Conservation (phyloP, 2,797 vertebrate species). For the Sebastes jordani region DNA sequence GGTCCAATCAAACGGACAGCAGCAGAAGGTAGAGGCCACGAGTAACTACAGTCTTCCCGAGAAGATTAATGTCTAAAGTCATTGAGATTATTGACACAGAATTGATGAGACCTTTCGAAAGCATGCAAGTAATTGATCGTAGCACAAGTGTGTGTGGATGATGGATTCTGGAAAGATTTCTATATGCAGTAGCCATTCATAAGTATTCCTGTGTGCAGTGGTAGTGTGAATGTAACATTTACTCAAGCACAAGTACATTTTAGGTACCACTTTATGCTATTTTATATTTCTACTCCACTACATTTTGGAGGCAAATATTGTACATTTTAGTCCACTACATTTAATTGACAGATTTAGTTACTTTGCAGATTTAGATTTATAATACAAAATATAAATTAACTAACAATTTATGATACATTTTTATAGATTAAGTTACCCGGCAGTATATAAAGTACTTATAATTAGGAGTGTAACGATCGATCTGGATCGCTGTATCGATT, state of each 20-base stretch:
- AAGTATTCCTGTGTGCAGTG: background rate
- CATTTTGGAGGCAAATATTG: background rate
- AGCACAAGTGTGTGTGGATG: background rate
- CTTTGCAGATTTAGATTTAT: background rate
- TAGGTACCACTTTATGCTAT: background rate
- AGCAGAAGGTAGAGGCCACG: conserved; percentile 10
- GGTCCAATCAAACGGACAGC: conserved; percentile 48
- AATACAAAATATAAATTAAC: background rate
- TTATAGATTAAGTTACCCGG: background rate
- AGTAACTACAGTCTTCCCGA: conserved; percentile 38
- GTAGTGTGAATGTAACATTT: background rate
- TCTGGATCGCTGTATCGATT: no score
- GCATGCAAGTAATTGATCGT: conserved; percentile 13
- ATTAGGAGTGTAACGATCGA: accelerated
- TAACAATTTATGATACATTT: background rate
- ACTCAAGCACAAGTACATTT: background rate
- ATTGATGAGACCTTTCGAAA: conserved; percentile 48
- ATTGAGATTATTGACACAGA: conserved; percentile 34
- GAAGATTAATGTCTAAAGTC: conserved; percentile 38
- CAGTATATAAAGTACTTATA: no score
- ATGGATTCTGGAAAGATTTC: background rate
- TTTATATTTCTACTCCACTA: background rate
- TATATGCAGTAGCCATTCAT: background rate
- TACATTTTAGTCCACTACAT: background rate
- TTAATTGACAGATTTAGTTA: background rate